Conservation (phyloP, 2,113 vertebrate species). For the Podarcis cretensis region DNA sequence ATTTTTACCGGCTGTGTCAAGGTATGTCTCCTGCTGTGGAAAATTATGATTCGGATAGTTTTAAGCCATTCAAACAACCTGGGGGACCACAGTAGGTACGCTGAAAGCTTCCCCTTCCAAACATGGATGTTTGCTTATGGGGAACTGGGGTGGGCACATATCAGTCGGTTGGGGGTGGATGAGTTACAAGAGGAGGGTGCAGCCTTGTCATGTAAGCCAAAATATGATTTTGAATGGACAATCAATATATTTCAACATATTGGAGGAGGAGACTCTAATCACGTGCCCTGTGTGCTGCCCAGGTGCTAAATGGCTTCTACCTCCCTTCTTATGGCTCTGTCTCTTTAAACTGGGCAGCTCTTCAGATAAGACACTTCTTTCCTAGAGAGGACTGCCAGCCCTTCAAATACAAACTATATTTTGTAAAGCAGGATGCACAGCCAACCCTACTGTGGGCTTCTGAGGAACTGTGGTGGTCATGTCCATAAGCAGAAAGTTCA, state of each 20-base stretch:
- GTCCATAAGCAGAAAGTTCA: background rate
- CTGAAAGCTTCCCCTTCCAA: background rate
- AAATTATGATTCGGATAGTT: background rate
- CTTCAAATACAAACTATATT: background rate
- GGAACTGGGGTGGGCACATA: background rate
- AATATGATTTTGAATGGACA: no score
- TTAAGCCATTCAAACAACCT: background rate
- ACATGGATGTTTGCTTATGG: background rate
- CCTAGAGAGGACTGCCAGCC: no score
- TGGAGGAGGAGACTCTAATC: no score
- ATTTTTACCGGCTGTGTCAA: background rate
- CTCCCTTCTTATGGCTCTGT: no score
- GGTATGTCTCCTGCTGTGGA: background rate
- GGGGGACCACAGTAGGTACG: background rate
- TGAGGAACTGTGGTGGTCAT: background rate
- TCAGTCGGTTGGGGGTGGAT: no score
- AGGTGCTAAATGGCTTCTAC: no score
- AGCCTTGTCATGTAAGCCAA: no score
- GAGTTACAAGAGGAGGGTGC: no score
- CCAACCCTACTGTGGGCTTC: background rate
- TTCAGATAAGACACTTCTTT: no score
- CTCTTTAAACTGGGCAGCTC: no score
- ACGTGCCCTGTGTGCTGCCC: no score
- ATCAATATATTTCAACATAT: no score
- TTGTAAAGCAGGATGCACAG: background rate